Percentiles rank a stretch among this genome's conserved stretches.
Conservation (phyloP, 2,113 vertebrate species). For the Heterotis niloticus region DNA sequence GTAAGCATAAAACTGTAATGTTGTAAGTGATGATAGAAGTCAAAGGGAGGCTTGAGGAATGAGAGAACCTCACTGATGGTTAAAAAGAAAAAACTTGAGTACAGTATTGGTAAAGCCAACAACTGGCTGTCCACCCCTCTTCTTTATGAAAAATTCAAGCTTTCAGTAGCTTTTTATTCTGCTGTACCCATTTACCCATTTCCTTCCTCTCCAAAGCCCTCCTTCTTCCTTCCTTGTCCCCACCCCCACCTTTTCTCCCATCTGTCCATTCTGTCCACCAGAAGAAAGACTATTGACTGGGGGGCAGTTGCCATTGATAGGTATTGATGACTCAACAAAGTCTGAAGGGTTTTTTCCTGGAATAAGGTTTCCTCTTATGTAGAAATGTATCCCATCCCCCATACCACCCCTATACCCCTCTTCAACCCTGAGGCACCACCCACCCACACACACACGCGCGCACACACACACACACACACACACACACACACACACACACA, state of each 20-base stretch:
- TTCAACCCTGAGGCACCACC: conserved; percentile 39
- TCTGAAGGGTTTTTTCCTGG: conserved; percentile 65
- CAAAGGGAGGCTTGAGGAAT: no score
- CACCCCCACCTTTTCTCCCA: conserved; percentile 52
- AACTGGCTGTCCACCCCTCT: background rate
- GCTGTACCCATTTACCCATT: conserved; percentile 48
- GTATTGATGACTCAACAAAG: conserved; percentile 76
- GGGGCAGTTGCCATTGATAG: conserved; percentile 63
- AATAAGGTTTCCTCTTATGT: conserved; percentile 39
- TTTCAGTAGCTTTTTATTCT: background rate
- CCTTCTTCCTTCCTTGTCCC: conserved; percentile 69
- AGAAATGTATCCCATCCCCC: conserved; percentile 52
- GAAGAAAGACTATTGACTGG: conserved; percentile 58
- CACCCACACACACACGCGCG: background rate
- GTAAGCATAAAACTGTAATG: no score
- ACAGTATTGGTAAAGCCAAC: background rate
- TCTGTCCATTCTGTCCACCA: conserved; percentile 52
- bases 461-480: no score
- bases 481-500: background rate
- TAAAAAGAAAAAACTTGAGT: no score
- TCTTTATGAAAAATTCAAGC: conserved; percentile 2
- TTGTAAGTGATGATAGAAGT: no score
- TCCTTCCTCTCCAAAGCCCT: conserved; percentile 70
- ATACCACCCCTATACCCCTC: conserved; percentile 30
- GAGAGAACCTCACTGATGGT: no score